phyloP scores from a whole-genome alignment of 2,888 invertebrate genomes.

The Pachydiplax longipennis region DNA sequence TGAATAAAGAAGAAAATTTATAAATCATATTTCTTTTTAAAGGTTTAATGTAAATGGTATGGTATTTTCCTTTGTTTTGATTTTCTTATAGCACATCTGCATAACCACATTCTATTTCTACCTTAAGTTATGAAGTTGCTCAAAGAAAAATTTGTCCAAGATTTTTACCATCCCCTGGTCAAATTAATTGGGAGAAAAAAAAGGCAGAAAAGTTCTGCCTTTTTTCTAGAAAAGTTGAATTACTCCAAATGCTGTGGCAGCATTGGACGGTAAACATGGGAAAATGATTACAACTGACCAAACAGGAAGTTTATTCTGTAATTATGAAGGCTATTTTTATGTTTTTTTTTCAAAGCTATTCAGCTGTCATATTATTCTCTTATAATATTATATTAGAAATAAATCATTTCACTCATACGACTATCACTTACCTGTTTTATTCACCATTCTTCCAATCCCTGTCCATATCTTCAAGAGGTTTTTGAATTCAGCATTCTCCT shows the following conservation, averaged over 20 bases:
- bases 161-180: background rate
- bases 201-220: background rate
- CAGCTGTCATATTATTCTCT: background rate
- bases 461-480: background rate
- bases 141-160: background rate
- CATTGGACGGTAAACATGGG: background rate
- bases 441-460: background rate
- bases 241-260: background rate
- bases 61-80: no score
- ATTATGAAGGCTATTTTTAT: background rate
- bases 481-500: background rate
- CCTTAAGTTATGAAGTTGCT: background rate
- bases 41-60: no score
- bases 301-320: background rate
- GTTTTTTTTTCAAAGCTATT: background rate
- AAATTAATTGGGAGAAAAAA: background rate
- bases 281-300: background rate
- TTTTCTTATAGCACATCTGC: background rate
- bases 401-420: background rate
- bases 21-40: no score
- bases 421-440: background rate
- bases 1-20: no score
- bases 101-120: background rate
- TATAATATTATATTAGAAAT: background rate
- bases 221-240: background rate